Evolutionary conservation across 1,140 invertebrate genomes (phyloP), one percentile per base, ranked within the genome.

Genomic region (Amphibalanus amphitrite): DNA sequence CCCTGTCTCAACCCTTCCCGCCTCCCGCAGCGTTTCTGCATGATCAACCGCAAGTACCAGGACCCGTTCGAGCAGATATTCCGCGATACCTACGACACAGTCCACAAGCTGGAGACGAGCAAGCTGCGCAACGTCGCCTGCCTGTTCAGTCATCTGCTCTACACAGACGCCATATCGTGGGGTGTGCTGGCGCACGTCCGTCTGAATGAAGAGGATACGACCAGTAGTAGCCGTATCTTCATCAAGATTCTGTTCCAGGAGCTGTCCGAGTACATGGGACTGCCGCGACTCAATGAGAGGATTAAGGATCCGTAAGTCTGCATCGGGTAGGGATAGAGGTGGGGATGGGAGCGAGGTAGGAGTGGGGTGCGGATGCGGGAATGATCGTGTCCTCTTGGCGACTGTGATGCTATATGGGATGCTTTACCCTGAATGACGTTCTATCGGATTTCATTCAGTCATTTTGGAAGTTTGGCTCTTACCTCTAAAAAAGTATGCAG

Each of bases 191-290:
- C 87, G 26, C 89, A 89, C 77, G 91, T 99, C 26, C 90, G 90
- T 78, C 79, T 99, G 33, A 99, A 94, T 77, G 95, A 98, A 83
- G 92, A 97, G 69, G 95, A 98, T 74, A 99, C 96, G 0, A 97
- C 95, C 0, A 96, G 93, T 73, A 96, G 95, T 0, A 95, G 93
- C 78, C 84, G 97, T 75, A 96, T 99, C 75, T 99, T 98, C 79
- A 93, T 99, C 26, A 99, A 99, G 81, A 97, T 97, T 74, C 80
- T 99, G 28, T 98, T 98, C 79, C 84, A 97, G 85, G 96, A 99
- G 80, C 80, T 99, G 33, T 90, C 92, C 0, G 95, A 98, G 78
- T 96, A 93, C 77, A 94, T 99, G 91, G 95, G 95, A 0, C 78
- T 98, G 15, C 85, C 86, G 40, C 97, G 96, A 78, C 81, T 99